These are phyloP conservation scores for Pharmacophagus antenor DNA, from an alignment of 2,888 invertebrate genomes.

Conservation along the genomic window DNA sequence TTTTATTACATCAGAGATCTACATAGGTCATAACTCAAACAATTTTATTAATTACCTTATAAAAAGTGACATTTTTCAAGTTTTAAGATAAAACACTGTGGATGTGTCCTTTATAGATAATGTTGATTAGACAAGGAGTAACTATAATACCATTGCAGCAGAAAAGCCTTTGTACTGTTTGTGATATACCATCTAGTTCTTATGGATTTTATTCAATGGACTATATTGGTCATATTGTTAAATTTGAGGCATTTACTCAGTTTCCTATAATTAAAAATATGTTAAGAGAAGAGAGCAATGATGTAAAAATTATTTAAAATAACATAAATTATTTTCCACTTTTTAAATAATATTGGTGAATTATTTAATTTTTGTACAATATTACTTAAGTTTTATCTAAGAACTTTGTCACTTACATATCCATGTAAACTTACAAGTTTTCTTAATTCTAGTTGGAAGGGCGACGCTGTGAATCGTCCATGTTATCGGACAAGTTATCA, in stretches of 20 bases:
- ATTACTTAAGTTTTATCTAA: not conserved
- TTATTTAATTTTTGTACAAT: constrained; percentile 21
- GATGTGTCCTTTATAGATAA: constrained; percentile 39
- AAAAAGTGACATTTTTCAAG: constrained; percentile 12
- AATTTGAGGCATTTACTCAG: too few relatives aligned
- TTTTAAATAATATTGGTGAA: not conserved
- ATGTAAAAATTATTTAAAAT: too few relatives aligned
- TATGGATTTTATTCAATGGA: constrained; percentile 28
- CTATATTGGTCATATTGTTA: not conserved
- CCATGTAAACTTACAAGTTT: constrained; percentile 35
- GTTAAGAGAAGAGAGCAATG: too few relatives aligned
- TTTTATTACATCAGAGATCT: constrained; percentile 2
- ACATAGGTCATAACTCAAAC: not conserved
- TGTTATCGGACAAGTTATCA: constrained; percentile 69
- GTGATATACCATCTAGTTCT: constrained; percentile 43
- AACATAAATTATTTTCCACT: too few relatives aligned
- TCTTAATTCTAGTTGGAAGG: constrained; percentile 36
- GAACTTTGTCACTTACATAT: constrained; percentile 10
- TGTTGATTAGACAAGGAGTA: constrained; percentile 30
- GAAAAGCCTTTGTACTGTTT: constrained; percentile 51
- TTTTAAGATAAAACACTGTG: constrained; percentile 41
- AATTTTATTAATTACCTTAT: not conserved
- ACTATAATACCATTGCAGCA: constrained; percentile 39
- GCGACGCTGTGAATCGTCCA: constrained; percentile 35
- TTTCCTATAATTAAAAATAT: too few relatives aligned